These are phyloP conservation scores for Astatotilapia flaviijosephi DNA, from an alignment of 2,113 vertebrate genomes.

Conservation along the genomic window DNA sequence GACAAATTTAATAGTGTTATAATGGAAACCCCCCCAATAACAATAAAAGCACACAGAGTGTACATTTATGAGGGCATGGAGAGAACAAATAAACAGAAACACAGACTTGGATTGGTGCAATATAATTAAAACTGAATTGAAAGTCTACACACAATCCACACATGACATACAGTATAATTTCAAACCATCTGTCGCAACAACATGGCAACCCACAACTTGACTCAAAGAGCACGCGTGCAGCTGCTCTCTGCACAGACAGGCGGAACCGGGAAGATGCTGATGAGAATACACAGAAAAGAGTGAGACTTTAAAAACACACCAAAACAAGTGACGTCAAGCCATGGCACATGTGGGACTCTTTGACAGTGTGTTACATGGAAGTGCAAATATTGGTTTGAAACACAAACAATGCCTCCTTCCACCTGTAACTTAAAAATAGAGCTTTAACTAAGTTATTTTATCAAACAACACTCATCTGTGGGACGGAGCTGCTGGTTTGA, in stretches of 20 bases:
- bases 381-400: background rate
- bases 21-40: background rate
- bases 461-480: background rate
- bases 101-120: background rate
- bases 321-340: background rate
- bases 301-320: background rate
- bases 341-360: background rate
- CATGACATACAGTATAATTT: background rate
- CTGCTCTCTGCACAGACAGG: background rate
- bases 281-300: background rate
- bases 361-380: background rate
- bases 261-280: background rate
- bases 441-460: background rate
- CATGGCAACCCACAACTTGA: background rate
- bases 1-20: background rate
- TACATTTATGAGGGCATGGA: background rate
- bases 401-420: background rate
- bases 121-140: background rate
- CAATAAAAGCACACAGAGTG: background rate
- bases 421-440: background rate
- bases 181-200: background rate
- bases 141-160: background rate
- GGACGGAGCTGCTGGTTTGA: background rate
- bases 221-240: background rate
- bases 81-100: background rate